Evolutionary conservation across 2,888 invertebrate genomes (phyloP), one percentile per base, ranked within the genome.

Genomic region (Amphipoea oculea): DNA sequence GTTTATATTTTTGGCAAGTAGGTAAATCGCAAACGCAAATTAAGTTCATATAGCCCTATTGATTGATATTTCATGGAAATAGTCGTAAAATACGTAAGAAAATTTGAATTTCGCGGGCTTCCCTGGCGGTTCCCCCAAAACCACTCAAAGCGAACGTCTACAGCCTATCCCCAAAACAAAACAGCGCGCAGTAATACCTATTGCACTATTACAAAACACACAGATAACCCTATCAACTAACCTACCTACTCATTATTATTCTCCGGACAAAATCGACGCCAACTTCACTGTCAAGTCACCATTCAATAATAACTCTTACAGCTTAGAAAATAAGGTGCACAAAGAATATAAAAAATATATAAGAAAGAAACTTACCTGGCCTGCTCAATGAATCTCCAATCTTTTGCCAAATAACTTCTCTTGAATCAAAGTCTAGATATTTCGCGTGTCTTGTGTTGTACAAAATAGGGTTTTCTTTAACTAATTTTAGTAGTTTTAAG

Each of bases 381-480:
- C 94, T 92, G 76, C 91, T 92, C 45, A 96, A 80, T 0, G 89
- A 82, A 70, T 96, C 96, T 12, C 96, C 96, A 48, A 96, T 96
- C 85, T 94, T 95, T 88, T 95, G 95, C 96, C 96, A 96, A 54
- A 94, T 89, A 0, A 95, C 95, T 88, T 96, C 96, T 57, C 95
- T 92, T 0, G 93, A 89, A 76, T 96, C 95, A 14, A 91, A 93
- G 74, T 96, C 94, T 76, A 94, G 80, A 80, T 96, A 95, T 78
- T 95, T 95, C 0, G 93, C 88, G 54, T 96, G 93, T n/a, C 92
- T 92, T 0, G 93, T 89, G 77, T 96, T 94, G 88, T 96, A 96
- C 0, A 96, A 75, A 1, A 95, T 91, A 0, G 94, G 90, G 72
- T 95, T 94, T 5, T 95, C 94, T 86, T 93, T 94, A 1, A 96